phyloP scores from a whole-genome alignment of 2,888 invertebrate genomes.

The Scaeva pyrastri region DNA sequence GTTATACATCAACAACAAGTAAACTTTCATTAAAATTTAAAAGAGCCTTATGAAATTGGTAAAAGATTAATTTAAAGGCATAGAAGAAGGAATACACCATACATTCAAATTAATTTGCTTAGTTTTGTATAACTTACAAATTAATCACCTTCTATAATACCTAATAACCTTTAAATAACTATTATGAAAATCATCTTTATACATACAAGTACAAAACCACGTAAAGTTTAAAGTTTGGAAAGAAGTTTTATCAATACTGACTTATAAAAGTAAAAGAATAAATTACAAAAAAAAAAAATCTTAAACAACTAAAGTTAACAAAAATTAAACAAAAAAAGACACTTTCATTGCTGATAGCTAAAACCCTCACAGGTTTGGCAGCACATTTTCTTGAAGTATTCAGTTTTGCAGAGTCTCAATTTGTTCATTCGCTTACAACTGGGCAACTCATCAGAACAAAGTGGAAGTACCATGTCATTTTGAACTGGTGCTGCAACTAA shows the following conservation, averaged over 20 bases:
- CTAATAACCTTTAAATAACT: no score
- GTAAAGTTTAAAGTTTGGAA: not conserved
- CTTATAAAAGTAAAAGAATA: not conserved
- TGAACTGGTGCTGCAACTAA: conserved; percentile 43
- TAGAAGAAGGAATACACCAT: no score
- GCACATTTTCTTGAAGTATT: conserved; percentile 92
- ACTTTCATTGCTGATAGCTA: not conserved
- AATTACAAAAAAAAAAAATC: not conserved
- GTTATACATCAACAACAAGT: no score
- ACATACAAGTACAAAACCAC: not conserved
- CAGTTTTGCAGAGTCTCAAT: conserved; percentile 92
- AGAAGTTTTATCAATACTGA: conserved; percentile 8
- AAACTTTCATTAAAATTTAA: no score
- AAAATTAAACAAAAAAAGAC: not conserved
- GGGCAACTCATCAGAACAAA: conserved; percentile 87
- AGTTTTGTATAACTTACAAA: no score
- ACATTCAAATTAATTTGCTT: no score
- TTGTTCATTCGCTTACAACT: conserved; percentile 93
- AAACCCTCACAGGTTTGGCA: conserved; percentile 87
- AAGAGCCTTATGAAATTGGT: no score
- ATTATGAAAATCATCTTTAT: no score
- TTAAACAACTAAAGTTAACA: conserved; percentile 6
- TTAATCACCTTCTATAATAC: no score
- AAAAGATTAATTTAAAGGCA: no score
- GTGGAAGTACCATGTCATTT: conserved; percentile 78